Evolutionary conservation across 2,888 invertebrate species (phyloP).

Genomic region (Eilema sororculum): DNA sequence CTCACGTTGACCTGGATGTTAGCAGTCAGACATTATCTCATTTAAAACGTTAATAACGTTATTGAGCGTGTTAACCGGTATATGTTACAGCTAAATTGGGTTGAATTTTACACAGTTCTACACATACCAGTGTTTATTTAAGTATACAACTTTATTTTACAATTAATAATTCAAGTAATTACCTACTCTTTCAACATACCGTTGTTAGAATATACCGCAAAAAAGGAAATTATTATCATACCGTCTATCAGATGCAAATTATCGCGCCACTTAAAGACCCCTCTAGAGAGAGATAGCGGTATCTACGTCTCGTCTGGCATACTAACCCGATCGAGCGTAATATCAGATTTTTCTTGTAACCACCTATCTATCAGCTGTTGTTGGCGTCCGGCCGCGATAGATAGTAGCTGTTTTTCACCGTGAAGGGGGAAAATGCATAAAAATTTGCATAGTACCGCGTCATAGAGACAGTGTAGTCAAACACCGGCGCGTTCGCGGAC

Average conservation of each 20-base stretch:
- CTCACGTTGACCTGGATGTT: slow-evolving; percentile 69
- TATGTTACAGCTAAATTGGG: slow-evolving; percentile 37
- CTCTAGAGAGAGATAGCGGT: slow-evolving; percentile 70
- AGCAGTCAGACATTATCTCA: slow-evolving; percentile 68
- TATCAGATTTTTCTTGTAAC: slow-evolving; percentile 70
- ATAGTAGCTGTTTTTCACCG: slow-evolving; percentile 54
- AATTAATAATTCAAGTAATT: slow-evolving; percentile 41
- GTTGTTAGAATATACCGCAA: slow-evolving; percentile 66
- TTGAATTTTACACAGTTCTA: slow-evolving; percentile 38
- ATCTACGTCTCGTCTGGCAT: slow-evolving; percentile 69
- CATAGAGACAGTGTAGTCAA: slow-evolving; percentile 68
- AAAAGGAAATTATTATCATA: slow-evolving; percentile 79
- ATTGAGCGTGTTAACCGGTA: slow-evolving; percentile 53
- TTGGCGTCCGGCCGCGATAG: slow-evolving; percentile 57
- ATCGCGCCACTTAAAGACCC: slow-evolving; percentile 78
- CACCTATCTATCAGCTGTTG: slow-evolving; percentile 75
- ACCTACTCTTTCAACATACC: slow-evolving; percentile 69
- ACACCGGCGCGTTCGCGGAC: slow-evolving; percentile 67
- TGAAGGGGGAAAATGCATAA: slow-evolving; percentile 66
- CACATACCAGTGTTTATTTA: slow-evolving; percentile 25
- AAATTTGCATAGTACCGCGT: slow-evolving; percentile 73
- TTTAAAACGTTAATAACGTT: slow-evolving; percentile 70
- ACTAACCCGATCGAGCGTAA: slow-evolving; percentile 80
- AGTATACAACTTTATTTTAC: slow-evolving; percentile 42
- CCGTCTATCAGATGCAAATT: slow-evolving; percentile 81